Percentiles rank a stretch among this genome's conserved stretches.
Conservation (phyloP, 2,888 invertebrate species). For the Aethes cnicana region DNA sequence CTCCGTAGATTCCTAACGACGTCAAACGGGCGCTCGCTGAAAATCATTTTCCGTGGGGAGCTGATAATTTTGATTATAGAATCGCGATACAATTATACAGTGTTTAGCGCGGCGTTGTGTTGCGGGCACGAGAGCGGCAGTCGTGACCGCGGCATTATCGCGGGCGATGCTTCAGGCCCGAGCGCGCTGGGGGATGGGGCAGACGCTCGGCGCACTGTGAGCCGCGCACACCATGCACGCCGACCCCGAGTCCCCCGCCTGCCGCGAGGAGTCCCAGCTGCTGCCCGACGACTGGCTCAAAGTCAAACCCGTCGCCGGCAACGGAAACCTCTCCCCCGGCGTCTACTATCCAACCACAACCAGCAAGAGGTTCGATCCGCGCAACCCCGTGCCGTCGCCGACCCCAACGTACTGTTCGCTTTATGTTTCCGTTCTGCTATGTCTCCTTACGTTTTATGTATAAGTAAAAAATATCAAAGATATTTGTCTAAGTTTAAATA, state of each 20-base stretch:
- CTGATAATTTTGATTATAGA: slow-evolving; percentile 79
- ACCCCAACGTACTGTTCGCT: slow-evolving; percentile 72
- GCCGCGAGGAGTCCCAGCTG: slow-evolving; percentile 75
- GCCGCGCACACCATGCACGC: slow-evolving; percentile 65
- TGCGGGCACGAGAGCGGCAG: slow-evolving; percentile 62
- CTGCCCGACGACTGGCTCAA: slow-evolving; percentile 78
- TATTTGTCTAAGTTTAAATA: slow-evolving; percentile 50
- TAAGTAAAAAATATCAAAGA: slow-evolving; percentile 26
- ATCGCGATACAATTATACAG: slow-evolving; percentile 78
- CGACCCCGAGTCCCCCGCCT: slow-evolving; percentile 76
- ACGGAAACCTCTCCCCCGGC: slow-evolving; percentile 77
- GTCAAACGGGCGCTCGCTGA: slow-evolving; percentile 66
- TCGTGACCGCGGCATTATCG: slow-evolving; percentile 80
- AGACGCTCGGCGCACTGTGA: slow-evolving; percentile 58
- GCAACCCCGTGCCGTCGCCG: slow-evolving; percentile 66
- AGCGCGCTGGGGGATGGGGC: slow-evolving; percentile 64
- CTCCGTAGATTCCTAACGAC: slow-evolving; percentile 53
- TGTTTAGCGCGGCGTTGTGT: slow-evolving; percentile 71
- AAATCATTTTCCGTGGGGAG: slow-evolving; percentile 71
- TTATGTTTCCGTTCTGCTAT: slow-evolving; percentile 57
- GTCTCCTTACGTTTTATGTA: slow-evolving; percentile 38
- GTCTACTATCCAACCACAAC: slow-evolving; percentile 76
- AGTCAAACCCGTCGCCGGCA: slow-evolving; percentile 66
- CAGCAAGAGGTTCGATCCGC: slow-evolving; percentile 75
- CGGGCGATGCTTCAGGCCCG: slow-evolving; percentile 77